These are phyloP conservation scores for Trachelus tabidus DNA, from an alignment of 2,888 invertebrate genomes.

Conservation along the genomic window DNA sequence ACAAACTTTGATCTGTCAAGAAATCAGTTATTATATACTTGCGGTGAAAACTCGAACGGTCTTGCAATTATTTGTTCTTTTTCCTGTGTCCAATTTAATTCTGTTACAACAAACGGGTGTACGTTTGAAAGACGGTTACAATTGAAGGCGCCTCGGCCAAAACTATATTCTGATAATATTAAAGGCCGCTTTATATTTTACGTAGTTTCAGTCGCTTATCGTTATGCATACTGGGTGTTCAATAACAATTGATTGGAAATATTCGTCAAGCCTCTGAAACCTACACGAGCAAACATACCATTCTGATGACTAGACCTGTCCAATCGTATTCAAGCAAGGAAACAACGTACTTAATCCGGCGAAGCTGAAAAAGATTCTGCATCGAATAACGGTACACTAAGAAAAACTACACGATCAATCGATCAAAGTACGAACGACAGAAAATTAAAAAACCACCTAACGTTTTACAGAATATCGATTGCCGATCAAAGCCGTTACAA, in stretches of 20 bases:
- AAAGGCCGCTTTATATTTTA: neutral
- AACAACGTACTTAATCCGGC: neutral
- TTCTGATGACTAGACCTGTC: neutral
- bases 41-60: too few relatives aligned
- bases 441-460: neutral
- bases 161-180: neutral
- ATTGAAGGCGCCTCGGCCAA: neutral
- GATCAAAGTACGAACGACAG: neutral
- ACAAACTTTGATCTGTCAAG: too few relatives aligned
- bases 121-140: neutral
- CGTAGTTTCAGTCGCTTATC: neutral
- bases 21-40: too few relatives aligned
- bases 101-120: neutral
- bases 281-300: neutral
- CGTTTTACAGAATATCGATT: neutral
- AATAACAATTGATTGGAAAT: neutral
- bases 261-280: neutral
- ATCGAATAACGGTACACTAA: neutral
- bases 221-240: neutral
- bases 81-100: too few relatives aligned
- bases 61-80: too few relatives aligned
- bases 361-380: neutral
- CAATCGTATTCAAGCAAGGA: neutral
- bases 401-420: neutral
- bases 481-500: neutral